Evolutionary conservation across 2,888 invertebrate species (phyloP).

Genomic region (Bellardia bayeri): DNA sequence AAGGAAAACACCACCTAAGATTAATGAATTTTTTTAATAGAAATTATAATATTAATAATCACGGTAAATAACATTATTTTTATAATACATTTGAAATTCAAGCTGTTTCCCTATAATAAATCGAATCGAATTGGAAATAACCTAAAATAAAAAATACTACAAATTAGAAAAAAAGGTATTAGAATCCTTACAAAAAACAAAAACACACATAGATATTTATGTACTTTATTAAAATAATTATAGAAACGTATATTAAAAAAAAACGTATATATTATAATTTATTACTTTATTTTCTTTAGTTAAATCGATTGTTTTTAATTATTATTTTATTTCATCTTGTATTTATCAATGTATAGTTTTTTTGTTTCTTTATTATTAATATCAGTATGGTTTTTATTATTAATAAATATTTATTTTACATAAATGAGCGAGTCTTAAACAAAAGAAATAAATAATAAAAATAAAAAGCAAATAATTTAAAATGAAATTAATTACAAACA

Average conservation of each 20-base stretch:
- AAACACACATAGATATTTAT: constrained; percentile 21
- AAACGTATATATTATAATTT: constrained; percentile 44
- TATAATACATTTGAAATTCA: constrained; percentile 48
- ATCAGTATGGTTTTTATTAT: constrained; percentile 28
- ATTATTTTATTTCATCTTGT: constrained; percentile 39
- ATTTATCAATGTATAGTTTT: constrained; percentile 59
- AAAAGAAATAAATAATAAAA: constrained; percentile 22
- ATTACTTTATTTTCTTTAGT: constrained; percentile 63
- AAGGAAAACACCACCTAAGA: constrained; percentile 63
- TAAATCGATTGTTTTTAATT: constrained; percentile 65
- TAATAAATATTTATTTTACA: constrained; percentile 41
- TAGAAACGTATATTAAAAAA: neutral
- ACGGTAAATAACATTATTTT: constrained; percentile 55
- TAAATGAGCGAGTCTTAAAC: constrained; percentile 21
- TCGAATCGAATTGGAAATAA: constrained; percentile 22
- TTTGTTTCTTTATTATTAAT: constrained; percentile 39
- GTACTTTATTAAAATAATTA: constrained; percentile 33
- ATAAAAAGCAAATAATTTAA: constrained; percentile 40
- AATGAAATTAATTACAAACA: constrained; percentile 28
- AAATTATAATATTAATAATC: constrained; percentile 51
- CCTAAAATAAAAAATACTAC: constrained; percentile 3
- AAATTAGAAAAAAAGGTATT: constrained; percentile 40
- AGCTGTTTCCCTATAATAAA: constrained; percentile 38
- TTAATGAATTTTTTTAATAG: constrained; percentile 43
- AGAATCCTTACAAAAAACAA: constrained; percentile 13